phyloP scores from a whole-genome alignment of 2,113 vertebrate genomes.

The Ctenodactylus gundi region DNA sequence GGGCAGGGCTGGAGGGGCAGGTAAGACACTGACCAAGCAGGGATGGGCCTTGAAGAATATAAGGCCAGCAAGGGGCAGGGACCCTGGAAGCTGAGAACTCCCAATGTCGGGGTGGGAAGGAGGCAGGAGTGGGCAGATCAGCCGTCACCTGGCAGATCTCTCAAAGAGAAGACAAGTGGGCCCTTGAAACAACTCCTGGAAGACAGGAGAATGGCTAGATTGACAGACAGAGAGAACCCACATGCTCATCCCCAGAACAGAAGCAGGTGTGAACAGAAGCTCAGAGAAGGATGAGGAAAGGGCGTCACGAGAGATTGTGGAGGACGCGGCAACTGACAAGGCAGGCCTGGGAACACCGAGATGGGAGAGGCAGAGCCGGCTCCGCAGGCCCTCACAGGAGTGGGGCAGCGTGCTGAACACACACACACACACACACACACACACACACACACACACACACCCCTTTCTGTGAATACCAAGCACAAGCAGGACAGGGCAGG shows the following conservation, averaged over 20 bases:
- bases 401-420: neutral
- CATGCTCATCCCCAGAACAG: neutral
- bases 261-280: neutral
- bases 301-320: neutral
- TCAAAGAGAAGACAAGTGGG: neutral
- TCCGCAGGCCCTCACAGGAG: neutral
- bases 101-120: neutral
- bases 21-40: neutral
- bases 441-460: neutral
- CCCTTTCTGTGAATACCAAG: neutral
- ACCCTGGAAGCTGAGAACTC: neutral
- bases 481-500: neutral
- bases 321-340: accelerated
- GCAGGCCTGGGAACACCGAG: neutral
- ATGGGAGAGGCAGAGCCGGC: neutral
- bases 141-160: neutral
- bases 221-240: neutral
- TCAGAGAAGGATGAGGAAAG: neutral
- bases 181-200: neutral
- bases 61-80: no score
- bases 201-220: neutral
- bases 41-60: neutral
- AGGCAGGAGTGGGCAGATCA: accelerated
- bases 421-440: neutral
- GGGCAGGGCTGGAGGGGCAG: neutral